Evolutionary conservation across 2,113 vertebrate genomes (phyloP).

Genomic region (Dipodomys ordii): DNA sequence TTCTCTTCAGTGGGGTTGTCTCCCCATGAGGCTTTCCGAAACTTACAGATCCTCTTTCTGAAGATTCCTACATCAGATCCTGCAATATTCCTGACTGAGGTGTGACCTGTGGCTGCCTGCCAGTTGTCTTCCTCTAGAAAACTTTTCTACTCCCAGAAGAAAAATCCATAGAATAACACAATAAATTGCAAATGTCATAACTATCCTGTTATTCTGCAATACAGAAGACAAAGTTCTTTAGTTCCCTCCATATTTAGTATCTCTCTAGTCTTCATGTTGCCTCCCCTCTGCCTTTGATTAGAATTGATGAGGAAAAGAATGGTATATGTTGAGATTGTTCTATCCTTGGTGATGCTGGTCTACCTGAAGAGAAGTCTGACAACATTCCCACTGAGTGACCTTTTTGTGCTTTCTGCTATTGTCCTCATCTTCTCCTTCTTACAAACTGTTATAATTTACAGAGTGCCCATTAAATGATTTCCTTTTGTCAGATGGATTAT

Average conservation of each 20-base stretch:
- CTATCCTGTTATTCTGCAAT: neutral
- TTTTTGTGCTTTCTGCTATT: constrained; percentile 79
- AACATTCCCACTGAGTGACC: constrained; percentile 75
- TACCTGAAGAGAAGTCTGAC: constrained; percentile 64
- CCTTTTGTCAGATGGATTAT: constrained; percentile 83
- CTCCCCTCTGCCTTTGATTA: neutral
- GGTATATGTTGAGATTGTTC: constrained; percentile 25
- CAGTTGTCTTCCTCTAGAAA: constrained; percentile 32
- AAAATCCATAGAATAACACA: constrained; percentile 18
- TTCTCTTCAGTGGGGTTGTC: neutral
- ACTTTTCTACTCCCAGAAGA: neutral
- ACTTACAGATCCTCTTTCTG: neutral
- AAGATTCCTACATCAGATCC: neutral
- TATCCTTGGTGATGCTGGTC: neutral
- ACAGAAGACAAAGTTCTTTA: neutral
- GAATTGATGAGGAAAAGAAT: constrained; percentile 48
- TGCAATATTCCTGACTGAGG: neutral
- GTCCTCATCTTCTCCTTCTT: constrained; percentile 73
- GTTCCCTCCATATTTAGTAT: neutral
- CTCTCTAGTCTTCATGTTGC: neutral
- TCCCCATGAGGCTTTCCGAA: neutral
- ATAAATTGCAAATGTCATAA: constrained; percentile 35
- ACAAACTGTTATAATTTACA: constrained; percentile 83
- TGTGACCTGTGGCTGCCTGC: neutral
- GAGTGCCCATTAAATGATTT: constrained; percentile 77